phyloP scores from a whole-genome alignment of 2,888 invertebrate genomes.

The Heliconius ismenius region DNA sequence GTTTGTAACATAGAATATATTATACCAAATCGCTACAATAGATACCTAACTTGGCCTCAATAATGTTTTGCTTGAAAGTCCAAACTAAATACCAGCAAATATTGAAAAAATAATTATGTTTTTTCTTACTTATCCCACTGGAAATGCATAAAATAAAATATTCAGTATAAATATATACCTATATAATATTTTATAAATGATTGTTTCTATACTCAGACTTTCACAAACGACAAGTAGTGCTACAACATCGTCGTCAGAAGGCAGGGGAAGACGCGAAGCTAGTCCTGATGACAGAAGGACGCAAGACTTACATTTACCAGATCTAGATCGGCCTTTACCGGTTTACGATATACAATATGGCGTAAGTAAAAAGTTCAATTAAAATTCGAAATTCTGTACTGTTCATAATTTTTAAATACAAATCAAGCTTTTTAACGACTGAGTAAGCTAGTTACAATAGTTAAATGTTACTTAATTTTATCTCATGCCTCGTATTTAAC shows the following conservation, averaged over 20 bases:
- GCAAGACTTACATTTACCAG: conserved; percentile 67
- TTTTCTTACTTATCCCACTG: too few species aligned
- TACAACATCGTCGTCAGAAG: conserved; percentile 83
- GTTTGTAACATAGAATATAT: neutral
- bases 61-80: too few species aligned
- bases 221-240: conserved; percentile 80
- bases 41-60: too few species aligned
- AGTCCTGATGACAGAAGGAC: conserved; percentile 68
- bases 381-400: neutral
- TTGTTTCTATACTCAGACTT: conserved; percentile 47
- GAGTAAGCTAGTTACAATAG: conserved; percentile 15
- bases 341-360: conserved; percentile 79
- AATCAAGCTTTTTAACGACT: conserved; percentile 27
- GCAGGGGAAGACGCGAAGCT: conserved; percentile 79
- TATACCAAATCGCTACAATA: neutral
- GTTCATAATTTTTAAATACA: conserved; percentile 25
- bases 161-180: too few species aligned
- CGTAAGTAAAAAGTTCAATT: conserved; percentile 55
- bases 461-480: conserved; percentile 24
- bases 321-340: conserved; percentile 70
- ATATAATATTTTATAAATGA: neutral
- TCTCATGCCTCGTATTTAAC: neutral
- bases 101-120: too few species aligned
- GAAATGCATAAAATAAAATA: neutral
- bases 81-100: too few species aligned